Base-by-base conservation (phyloP, 1,140 invertebrate genomes). In the Eriosoma lanigerum region DNA sequence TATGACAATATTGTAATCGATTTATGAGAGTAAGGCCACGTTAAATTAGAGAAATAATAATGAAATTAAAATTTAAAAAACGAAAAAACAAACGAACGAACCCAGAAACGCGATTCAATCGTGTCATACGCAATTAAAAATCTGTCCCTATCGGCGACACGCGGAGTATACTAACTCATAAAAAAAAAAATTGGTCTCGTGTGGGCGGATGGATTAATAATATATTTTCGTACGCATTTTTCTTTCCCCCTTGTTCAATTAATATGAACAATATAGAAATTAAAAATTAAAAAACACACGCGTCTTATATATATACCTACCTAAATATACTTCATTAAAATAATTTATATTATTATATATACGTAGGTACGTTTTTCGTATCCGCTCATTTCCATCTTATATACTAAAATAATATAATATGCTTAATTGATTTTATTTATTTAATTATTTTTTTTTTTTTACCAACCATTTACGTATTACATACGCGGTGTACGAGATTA, bases 111-210 rank as follows among this genome's bases (percentile, higher is more conserved):
- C n/a, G 26, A 54, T 73, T 73, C 50, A 48, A 73, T 73, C 17
- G 17, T 73, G 29, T 56, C 50, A 73, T 73, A 73, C 38, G 21
- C 48, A 38, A 75, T 32, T 54, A 56, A 52, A 56, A 38, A 56
- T 44, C 64, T 0, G 19, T 21, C 38, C 64, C 32, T 17, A n/a
- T 21, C 29, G 62, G 26, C 50, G n/a, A n/a, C n/a, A 19, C 15
- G 62, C 12, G 52, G 48, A 12, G 3, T 1, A 24, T n/a, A 29
- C 72, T 56, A 75, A 50, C 52, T 44, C 5, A 54, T 75, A n/a
- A n/a, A 32, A n/a, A n/a, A n/a, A n/a, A n/a, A n/a, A 72, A 75
- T 75, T 75, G 72, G 72, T 75, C 72, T 75, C 52, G 19, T 32
- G 72, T 44, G 72, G 52, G 50, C 29, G 50, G 38, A 2, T 38